Evolutionary conservation across 2,797 vertebrate species (phyloP).

Genomic region (Saguinus oedipus): DNA sequence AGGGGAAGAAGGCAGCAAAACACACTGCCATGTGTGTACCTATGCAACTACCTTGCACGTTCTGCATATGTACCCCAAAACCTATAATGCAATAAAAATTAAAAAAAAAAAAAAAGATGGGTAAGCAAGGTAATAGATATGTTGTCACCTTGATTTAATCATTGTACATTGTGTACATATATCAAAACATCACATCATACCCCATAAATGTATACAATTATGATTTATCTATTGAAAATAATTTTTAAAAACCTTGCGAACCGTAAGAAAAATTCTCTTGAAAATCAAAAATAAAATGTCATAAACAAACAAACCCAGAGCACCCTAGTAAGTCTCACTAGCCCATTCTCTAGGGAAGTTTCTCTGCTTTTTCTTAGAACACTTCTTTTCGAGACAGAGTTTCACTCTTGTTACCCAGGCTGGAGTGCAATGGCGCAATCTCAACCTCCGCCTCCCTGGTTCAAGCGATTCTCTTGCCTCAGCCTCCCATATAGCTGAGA

Average conservation of each 20-base stretch:
- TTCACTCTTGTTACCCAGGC: neutral
- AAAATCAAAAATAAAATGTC: neutral
- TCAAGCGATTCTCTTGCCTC: neutral
- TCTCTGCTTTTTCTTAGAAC: neutral
- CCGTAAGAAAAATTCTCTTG: neutral
- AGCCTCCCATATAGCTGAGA: neutral
- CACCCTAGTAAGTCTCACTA: neutral
- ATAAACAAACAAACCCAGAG: neutral
- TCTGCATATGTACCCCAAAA: too few species aligned
- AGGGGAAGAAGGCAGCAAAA: too few species aligned
- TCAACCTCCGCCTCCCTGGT: neutral
- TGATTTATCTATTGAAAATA: neutral
- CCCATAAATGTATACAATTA: neutral
- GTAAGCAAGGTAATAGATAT: neutral
- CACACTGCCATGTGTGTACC: too few species aligned
- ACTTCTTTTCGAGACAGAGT: neutral
- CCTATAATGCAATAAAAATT: too few species aligned
- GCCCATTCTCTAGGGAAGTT: neutral
- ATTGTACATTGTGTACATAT: neutral
- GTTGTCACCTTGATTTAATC: neutral
- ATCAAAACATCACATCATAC: neutral
- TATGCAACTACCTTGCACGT: too few species aligned
- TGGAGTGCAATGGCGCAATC: neutral
- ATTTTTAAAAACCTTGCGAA: neutral
- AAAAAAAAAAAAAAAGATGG: neutral